These are phyloP conservation scores for Mythimna lalbum DNA, from an alignment of 2,888 invertebrate genomes.

Conservation along the genomic window DNA sequence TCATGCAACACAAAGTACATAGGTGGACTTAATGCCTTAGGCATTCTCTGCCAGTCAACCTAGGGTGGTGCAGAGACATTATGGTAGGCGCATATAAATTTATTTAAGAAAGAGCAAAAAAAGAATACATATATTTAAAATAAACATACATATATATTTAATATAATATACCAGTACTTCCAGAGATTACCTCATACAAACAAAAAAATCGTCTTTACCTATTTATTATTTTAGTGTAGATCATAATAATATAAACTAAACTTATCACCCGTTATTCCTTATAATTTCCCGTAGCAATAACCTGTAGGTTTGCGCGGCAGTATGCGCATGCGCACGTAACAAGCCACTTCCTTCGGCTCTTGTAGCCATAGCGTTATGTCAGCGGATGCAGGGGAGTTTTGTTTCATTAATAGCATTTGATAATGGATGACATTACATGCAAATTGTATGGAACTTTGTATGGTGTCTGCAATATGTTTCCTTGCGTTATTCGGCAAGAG, in stretches of 20 bases:
- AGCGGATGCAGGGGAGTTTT: slow-evolving; percentile 41
- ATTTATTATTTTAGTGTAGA: too few relatives aligned
- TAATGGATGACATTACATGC: slow-evolving; percentile 24
- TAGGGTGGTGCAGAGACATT: too few relatives aligned
- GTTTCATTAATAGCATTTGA: slow-evolving; percentile 31
- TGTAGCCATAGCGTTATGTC: slow-evolving; percentile 37
- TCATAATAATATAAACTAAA: neutral
- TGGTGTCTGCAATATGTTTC: neutral
- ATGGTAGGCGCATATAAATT: too few relatives aligned
- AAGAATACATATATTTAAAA: too few relatives aligned
- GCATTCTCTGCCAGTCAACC: too few relatives aligned
- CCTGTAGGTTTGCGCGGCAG: slow-evolving; percentile 34
- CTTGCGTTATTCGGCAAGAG: neutral
- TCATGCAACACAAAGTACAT: too few relatives aligned
- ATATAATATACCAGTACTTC: too few relatives aligned
- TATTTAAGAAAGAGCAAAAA: too few relatives aligned
- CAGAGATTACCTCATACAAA: too few relatives aligned
- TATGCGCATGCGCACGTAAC: slow-evolving; percentile 33
- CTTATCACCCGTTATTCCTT: slow-evolving; percentile 13
- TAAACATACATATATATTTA: too few relatives aligned
- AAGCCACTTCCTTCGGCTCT: slow-evolving; percentile 43
- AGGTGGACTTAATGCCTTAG: too few relatives aligned
- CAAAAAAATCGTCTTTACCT: too few relatives aligned
- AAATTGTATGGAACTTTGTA: slow-evolving; percentile 15
- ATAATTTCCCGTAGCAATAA: slow-evolving; percentile 51